Evolutionary conservation across 1,140 invertebrate species (phyloP).

Genomic region (Pristionchus pacificus): DNA sequence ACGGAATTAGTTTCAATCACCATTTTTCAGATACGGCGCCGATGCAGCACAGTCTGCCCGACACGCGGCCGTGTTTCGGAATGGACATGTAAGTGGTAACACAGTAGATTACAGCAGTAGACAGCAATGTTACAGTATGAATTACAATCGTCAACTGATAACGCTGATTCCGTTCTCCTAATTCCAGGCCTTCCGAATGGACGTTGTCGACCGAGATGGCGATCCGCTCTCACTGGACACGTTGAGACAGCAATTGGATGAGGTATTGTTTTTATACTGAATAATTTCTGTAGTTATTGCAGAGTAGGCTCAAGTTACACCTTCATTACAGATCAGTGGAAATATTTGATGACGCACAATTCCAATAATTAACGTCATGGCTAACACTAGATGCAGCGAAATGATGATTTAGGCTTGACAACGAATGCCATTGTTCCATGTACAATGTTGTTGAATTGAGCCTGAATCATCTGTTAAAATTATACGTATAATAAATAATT

Average conservation of each 20-base stretch:
- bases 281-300: too few species aligned
- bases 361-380: too few species aligned
- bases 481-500: too few species aligned
- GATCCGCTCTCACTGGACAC: slow-evolving; percentile 33
- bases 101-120: background rate
- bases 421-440: too few species aligned
- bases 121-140: background rate
- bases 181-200: slow-evolving; percentile 47
- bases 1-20: background rate
- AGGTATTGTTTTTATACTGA: too few species aligned
- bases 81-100: slow-evolving; percentile 53
- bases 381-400: too few species aligned
- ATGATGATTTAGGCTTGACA: background rate
- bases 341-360: too few species aligned
- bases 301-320: too few species aligned
- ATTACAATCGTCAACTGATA: background rate
- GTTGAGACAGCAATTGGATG: slow-evolving; percentile 31
- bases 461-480: too few species aligned
- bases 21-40: slow-evolving; percentile 17
- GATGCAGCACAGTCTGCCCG: slow-evolving; percentile 17
- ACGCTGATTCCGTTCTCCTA: too few species aligned
- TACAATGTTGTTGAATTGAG: too few species aligned
- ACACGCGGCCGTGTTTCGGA: slow-evolving; percentile 46
- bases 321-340: too few species aligned
- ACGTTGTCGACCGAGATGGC: slow-evolving; percentile 45